Evolutionary conservation across 2,888 invertebrate genomes (phyloP).

Genomic region (Torymus aiolomorphi): DNA sequence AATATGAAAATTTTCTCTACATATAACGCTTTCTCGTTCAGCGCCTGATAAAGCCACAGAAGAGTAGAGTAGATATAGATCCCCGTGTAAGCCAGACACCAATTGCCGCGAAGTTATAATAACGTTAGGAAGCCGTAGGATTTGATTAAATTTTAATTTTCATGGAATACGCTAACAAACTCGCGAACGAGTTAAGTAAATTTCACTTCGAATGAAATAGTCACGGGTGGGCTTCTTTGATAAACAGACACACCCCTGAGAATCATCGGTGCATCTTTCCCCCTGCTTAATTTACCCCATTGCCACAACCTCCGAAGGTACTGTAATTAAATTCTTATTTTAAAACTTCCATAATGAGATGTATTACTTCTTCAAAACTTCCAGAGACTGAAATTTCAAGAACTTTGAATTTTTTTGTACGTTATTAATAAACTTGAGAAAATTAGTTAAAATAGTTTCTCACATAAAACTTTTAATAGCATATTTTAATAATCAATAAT

Average conservation of each 20-base stretch:
- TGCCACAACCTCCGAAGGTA: slow-evolving; percentile 8
- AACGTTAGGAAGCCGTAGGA: slow-evolving; percentile 58
- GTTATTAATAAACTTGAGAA: no score
- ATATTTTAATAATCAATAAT: no score
- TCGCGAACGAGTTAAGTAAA: slow-evolving; percentile 66
- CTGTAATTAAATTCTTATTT: slow-evolving; percentile 42
- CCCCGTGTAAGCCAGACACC: slow-evolving; percentile 24
- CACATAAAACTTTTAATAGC: no score
- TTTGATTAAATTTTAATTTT: slow-evolving; percentile 70
- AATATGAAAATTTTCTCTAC: no score
- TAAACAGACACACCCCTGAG: slow-evolving; percentile 65
- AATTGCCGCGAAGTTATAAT: slow-evolving; percentile 53
- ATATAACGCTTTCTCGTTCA: no score
- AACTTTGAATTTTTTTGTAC: not conserved
- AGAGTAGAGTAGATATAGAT: slow-evolving; percentile 26
- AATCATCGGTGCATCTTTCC: slow-evolving; percentile 57
- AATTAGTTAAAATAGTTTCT: no score
- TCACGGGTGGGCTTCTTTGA: slow-evolving; percentile 59
- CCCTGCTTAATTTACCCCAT: slow-evolving; percentile 42
- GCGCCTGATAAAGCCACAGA: not conserved
- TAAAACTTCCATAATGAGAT: slow-evolving; percentile 20
- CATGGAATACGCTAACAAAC: slow-evolving; percentile 55
- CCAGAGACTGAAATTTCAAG: not conserved
- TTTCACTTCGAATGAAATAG: slow-evolving; percentile 61
- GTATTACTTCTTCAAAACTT: slow-evolving; percentile 7